Percentiles rank a stretch among this genome's conserved stretches.
phyloP scores from a whole-genome alignment of 1,140 invertebrate species.

The Zaprionus tsacasi region DNA sequence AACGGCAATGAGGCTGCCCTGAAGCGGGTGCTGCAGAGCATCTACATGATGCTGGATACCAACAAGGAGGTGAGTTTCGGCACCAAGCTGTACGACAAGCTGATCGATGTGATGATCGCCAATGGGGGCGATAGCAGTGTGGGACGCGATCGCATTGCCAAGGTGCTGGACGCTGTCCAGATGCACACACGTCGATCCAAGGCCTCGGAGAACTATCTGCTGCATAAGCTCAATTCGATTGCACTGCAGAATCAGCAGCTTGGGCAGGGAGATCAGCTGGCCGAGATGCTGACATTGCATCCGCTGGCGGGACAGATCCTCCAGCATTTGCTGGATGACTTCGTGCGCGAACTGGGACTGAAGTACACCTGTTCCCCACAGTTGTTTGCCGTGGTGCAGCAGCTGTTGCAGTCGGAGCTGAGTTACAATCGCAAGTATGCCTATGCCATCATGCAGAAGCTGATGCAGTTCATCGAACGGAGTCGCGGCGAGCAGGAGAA shows the following conservation, averaged over 20 bases:
- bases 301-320: conserved; percentile 28
- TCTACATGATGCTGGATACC: conserved; percentile 26
- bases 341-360: conserved; percentile 29
- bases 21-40: conserved; percentile 24
- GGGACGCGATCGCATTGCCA: conserved; percentile 18
- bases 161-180: conserved; percentile 39
- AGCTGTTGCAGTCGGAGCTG: conserved; percentile 35
- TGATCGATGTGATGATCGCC: conserved; percentile 24
- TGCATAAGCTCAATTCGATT: conserved; percentile 24
- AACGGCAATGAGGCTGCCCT: conserved; percentile 35
- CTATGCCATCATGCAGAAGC: conserved; percentile 44
- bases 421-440: conserved; percentile 26
- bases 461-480: neutral
- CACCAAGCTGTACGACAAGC: conserved; percentile 37
- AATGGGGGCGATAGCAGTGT: neutral
- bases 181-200: conserved; percentile 32
- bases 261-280: neutral
- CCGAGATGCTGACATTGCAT: conserved; percentile 9
- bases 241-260: neutral
- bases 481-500: neutral
- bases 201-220: conserved; percentile 8
- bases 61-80: conserved; percentile 24
- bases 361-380: conserved; percentile 15
- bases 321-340: conserved; percentile 32
- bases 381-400: conserved; percentile 18